Conservation (phyloP, 2,797 vertebrate genomes). For the Pangasius djambal region DNA sequence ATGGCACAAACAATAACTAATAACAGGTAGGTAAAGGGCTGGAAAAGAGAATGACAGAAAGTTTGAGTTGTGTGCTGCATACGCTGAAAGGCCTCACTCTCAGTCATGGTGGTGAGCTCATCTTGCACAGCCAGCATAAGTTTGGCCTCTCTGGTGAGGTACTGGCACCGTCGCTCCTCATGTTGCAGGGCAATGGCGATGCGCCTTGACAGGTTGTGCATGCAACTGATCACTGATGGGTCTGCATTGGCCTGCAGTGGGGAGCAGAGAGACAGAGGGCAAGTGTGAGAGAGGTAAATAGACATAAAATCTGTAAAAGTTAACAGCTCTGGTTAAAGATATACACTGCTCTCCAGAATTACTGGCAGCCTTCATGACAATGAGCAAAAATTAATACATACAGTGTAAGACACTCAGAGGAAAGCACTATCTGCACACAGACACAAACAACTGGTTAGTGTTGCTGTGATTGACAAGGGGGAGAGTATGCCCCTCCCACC, state of each 20-base stretch:
- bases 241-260: conserved; percentile 87
- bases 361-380: background rate
- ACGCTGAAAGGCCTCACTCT: conserved; percentile 79
- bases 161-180: conserved; percentile 95
- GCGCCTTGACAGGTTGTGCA: conserved; percentile 92
- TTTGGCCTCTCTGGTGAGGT: conserved; percentile 96
- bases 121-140: conserved; percentile 95
- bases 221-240: conserved; percentile 91
- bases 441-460: background rate
- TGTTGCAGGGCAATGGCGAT: conserved; percentile 95
- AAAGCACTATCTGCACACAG: background rate
- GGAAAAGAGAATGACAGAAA: background rate
- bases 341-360: background rate
- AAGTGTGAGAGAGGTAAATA: background rate
- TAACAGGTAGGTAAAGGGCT: conserved; percentile 23
- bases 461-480: background rate
- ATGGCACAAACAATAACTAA: background rate
- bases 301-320: background rate
- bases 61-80: background rate
- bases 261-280: conserved; percentile 9
- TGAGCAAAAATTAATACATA: background rate
- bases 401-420: background rate
- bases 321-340: background rate
- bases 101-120: conserved; percentile 89
- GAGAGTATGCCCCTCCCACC: background rate